Conservation (phyloP, 2,113 vertebrate genomes). For the Lanius collurio region DNA sequence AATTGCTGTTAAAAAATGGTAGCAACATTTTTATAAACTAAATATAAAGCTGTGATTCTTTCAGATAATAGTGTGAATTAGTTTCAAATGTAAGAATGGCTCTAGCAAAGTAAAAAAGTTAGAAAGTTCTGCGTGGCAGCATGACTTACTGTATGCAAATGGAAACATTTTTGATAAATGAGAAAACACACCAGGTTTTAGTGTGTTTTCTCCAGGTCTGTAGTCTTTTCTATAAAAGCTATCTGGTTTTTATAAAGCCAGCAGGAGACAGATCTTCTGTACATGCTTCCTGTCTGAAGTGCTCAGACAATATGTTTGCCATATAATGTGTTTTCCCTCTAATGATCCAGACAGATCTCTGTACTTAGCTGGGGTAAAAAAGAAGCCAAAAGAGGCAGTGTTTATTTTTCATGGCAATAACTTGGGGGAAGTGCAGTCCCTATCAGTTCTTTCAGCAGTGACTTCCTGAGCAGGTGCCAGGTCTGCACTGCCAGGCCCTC, state of each 20-base stretch:
- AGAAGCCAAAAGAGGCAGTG: neutral
- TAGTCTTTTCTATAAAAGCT: neutral
- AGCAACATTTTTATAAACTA: neutral
- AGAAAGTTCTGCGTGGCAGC: neutral
- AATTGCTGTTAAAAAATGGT: neutral
- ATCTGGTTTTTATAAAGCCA: neutral
- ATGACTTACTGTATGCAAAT: neutral
- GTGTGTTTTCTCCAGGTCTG: neutral
- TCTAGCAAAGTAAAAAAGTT: neutral
- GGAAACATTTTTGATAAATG: neutral
- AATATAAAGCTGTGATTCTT: neutral
- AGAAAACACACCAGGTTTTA: neutral
- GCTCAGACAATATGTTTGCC: neutral
- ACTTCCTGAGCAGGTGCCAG: neutral
- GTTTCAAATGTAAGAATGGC: neutral
- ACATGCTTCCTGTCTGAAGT: neutral
- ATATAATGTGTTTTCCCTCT: neutral
- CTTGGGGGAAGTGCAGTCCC: neutral
- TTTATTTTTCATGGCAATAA: neutral
- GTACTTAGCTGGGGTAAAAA: neutral
- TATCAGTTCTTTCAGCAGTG: neutral
- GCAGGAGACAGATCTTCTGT: neutral
- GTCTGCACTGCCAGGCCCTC: neutral
- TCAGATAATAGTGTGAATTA: neutral
- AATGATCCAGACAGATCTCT: neutral